A percentile compares a stretch with the other conserved stretches of the same genome.
Conservation (phyloP, 2,113 vertebrate genomes). For the Dasyornis broadbenti region DNA sequence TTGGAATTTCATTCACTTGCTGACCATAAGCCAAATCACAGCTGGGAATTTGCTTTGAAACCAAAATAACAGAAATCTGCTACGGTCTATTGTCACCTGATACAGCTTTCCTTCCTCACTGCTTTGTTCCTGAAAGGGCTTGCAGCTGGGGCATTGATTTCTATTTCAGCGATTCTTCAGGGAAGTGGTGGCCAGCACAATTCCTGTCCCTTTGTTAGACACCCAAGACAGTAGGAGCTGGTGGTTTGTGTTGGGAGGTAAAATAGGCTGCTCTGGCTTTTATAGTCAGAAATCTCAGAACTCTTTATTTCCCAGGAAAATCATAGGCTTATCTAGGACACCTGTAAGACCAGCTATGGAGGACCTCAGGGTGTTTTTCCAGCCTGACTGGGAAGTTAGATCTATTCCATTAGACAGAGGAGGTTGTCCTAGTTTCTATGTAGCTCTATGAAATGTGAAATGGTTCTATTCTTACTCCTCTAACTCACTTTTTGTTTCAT, state of each 20-base stretch:
- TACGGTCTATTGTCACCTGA: slow-evolving; percentile 16
- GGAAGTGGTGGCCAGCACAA: background rate
- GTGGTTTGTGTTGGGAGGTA: background rate
- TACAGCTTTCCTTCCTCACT: background rate
- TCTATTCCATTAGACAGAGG: background rate
- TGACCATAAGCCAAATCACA: slow-evolving; percentile 41
- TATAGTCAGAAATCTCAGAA: background rate
- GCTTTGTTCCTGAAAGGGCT: slow-evolving; percentile 37
- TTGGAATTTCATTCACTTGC: background rate
- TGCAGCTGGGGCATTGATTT: slow-evolving; percentile 42
- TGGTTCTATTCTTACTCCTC: background rate
- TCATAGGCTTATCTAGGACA: background rate
- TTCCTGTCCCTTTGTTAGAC: slow-evolving; percentile 15
- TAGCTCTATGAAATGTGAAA: background rate
- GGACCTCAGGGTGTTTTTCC: background rate
- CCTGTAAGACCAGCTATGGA: background rate
- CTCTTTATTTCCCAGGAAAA: background rate
- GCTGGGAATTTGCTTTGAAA: slow-evolving; percentile 47
- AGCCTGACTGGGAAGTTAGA: background rate
- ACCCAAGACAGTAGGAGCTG: slow-evolving; percentile 18
- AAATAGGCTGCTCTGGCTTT: background rate
- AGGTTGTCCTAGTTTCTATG: background rate
- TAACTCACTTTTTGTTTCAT: background rate
- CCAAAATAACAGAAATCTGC: slow-evolving; percentile 4
- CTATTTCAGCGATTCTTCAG: background rate